Conservation (phyloP, 2,888 invertebrate species). For the Trypoxylon attenuatum region DNA sequence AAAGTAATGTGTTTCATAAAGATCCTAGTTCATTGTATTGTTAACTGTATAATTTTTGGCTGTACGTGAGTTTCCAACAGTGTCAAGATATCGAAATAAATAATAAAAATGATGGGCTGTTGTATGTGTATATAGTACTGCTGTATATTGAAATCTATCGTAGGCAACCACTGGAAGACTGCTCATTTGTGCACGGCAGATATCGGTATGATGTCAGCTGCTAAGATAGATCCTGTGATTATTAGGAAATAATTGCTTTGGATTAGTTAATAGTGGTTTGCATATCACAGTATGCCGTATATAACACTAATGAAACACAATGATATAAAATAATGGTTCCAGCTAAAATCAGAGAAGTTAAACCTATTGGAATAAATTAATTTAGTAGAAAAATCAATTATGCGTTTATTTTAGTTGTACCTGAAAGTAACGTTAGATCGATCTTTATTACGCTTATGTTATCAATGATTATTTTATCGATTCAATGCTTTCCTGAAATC, state of each 20-base stretch:
- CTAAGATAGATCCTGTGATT: slow-evolving; percentile 74
- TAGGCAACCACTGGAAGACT: slow-evolving; percentile 70
- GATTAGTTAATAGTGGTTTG: slow-evolving; percentile 63
- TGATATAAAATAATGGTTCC: slow-evolving; percentile 63
- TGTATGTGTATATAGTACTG: slow-evolving; percentile 57
- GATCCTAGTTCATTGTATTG: too few species aligned
- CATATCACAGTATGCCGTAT: slow-evolving; percentile 58
- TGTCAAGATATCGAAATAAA: slow-evolving; percentile 50
- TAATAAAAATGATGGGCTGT: slow-evolving; percentile 57
- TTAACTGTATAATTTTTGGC: too few species aligned
- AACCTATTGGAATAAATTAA: slow-evolving; percentile 72
- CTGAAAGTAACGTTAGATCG: slow-evolving; percentile 73
- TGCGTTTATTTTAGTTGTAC: slow-evolving; percentile 68
- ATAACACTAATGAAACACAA: slow-evolving; percentile 66
- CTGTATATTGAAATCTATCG: slow-evolving; percentile 56
- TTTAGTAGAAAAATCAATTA: slow-evolving; percentile 64
- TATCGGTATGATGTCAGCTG: slow-evolving; percentile 72
- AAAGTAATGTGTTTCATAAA: background rate
- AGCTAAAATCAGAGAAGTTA: slow-evolving; percentile 67
- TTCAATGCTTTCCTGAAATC: slow-evolving; percentile 67
- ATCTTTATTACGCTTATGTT: slow-evolving; percentile 62
- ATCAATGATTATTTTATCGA: slow-evolving; percentile 51
- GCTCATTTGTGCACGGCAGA: slow-evolving; percentile 69
- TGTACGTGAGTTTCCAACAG: slow-evolving; percentile 51
- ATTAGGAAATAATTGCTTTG: slow-evolving; percentile 71